Percentiles rank a stretch among this genome's conserved stretches.
Conservation (phyloP, 2,888 invertebrate species). For the Nemotelus pantherinus region DNA sequence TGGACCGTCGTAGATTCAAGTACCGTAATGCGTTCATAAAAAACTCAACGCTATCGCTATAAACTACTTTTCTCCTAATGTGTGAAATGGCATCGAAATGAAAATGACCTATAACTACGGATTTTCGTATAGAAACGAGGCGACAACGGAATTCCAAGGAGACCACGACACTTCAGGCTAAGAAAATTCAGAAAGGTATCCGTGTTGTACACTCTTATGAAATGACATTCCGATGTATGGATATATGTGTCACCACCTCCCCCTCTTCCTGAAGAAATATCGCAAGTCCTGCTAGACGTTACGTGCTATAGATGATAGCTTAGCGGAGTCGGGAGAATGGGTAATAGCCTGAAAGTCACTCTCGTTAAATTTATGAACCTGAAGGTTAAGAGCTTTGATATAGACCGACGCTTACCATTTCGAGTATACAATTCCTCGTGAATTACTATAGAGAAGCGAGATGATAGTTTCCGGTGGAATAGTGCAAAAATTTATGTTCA, state of each 20-base stretch:
- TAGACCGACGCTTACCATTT: slow-evolving; percentile 31
- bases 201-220: slow-evolving; percentile 48
- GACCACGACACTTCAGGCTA: slow-evolving; percentile 17
- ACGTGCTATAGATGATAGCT: background rate
- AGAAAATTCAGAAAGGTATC: slow-evolving; percentile 47
- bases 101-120: slow-evolving; percentile 45
- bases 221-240: slow-evolving; percentile 46
- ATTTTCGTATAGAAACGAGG: slow-evolving; percentile 31
- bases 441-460: slow-evolving; percentile 26
- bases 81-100: slow-evolving; percentile 49
- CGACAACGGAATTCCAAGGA: slow-evolving; percentile 11
- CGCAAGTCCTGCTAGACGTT: slow-evolving; percentile 32
- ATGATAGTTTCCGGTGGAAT: slow-evolving; percentile 46
- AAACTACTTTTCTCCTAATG: slow-evolving; percentile 40
- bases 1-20: slow-evolving; percentile 11
- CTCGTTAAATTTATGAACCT: slow-evolving; percentile 42
- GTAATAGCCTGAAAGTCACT: slow-evolving; percentile 45
- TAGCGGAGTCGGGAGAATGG: slow-evolving; percentile 28
- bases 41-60: slow-evolving; percentile 31
- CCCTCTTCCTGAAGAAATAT: slow-evolving; percentile 4
- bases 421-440: slow-evolving; percentile 33
- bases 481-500: slow-evolving; percentile 48
- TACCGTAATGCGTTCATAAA: slow-evolving; percentile 29
- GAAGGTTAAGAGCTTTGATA: slow-evolving; percentile 42
- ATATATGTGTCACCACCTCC: background rate